A percentile compares a stretch with the other conserved stretches of the same genome.
Conservation (phyloP, 2,113 vertebrate genomes). For the Ginglymostoma cirratum region DNA sequence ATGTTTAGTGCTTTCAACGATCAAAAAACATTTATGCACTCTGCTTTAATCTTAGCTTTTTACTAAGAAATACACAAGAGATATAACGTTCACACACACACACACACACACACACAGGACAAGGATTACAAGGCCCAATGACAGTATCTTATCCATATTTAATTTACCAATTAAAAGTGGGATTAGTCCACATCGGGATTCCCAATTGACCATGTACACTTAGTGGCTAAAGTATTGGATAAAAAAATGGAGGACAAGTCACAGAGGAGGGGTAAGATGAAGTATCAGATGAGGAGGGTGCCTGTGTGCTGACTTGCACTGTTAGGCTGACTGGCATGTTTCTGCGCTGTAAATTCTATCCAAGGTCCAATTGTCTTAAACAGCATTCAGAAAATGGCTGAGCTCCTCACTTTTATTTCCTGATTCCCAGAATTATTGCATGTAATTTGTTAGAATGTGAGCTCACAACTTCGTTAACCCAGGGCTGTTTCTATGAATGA, state of each 20-base stretch:
- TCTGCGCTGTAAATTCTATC: background rate
- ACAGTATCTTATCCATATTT: background rate
- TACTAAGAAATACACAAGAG: background rate
- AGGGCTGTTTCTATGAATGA: background rate
- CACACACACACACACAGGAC: background rate
- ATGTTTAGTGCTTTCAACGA: background rate
- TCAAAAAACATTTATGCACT: background rate
- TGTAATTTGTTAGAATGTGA: background rate
- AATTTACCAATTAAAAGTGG: background rate
- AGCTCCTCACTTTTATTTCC: background rate
- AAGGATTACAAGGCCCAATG: background rate
- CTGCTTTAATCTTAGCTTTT: background rate
- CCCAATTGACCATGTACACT: background rate
- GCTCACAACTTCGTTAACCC: background rate
- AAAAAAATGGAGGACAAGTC: background rate
- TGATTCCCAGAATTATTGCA: background rate
- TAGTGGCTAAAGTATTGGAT: background rate
- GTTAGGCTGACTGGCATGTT: too few relatives aligned
- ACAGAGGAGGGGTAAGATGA: background rate
- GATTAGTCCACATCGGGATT: background rate
- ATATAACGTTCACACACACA: background rate
- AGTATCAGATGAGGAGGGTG: background rate
- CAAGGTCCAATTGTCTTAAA: background rate
- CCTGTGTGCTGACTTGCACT: background rate
- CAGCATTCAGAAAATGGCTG: background rate